phyloP scores from a whole-genome alignment of 2,797 vertebrate genomes.

The Clarias platycephalus region DNA sequence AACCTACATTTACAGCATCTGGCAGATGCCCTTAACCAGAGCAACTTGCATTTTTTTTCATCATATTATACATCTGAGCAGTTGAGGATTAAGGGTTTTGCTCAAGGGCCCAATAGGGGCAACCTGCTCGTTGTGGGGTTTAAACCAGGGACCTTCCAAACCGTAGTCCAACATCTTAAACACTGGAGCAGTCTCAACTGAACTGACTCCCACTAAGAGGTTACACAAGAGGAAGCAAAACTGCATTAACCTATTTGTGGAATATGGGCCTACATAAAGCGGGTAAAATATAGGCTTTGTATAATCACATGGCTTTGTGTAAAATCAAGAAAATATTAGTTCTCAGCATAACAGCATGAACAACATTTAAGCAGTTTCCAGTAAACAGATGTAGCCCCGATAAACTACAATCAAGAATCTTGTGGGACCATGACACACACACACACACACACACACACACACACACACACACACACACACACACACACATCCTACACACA shows the following conservation, averaged over 20 bases:
- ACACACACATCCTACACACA: too few species aligned
- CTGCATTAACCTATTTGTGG: neutral
- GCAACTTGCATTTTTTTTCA: too few species aligned
- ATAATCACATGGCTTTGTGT: conserved; percentile 43
- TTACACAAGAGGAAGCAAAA: conserved; percentile 57
- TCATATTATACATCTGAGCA: too few species aligned
- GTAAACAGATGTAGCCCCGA: conserved; percentile 57
- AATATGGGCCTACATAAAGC: neutral
- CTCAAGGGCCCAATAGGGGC: too few species aligned
- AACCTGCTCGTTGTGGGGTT: too few species aligned
- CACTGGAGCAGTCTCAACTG: neutral
- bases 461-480: conserved; percentile 12
- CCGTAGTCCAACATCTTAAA: too few species aligned
- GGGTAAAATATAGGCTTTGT: neutral
- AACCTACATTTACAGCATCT: too few species aligned
- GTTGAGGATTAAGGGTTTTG: too few species aligned
- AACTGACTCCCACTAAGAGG: neutral
- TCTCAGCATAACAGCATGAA: conserved; percentile 61
- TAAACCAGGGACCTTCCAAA: too few species aligned
- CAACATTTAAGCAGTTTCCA: conserved; percentile 60
- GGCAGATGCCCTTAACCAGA: too few species aligned
- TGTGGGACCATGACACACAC: conserved; percentile 45
- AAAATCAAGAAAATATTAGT: conserved; percentile 46
- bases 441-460: too few species aligned
- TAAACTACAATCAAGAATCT: conserved; percentile 54